phyloP scores from a whole-genome alignment of 1,140 invertebrate species.

The Nasonia longicornis region DNA sequence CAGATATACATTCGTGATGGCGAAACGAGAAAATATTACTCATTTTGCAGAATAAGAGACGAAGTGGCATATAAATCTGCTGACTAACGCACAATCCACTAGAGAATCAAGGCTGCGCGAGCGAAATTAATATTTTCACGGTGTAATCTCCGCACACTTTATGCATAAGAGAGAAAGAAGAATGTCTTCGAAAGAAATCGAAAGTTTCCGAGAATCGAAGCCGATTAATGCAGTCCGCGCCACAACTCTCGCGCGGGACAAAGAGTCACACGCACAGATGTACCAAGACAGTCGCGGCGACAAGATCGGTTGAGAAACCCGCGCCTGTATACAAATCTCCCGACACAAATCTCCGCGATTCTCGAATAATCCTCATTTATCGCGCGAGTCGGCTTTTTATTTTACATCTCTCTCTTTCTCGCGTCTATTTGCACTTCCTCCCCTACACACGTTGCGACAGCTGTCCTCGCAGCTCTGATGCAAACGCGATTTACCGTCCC shows the following conservation, averaged over 20 bases:
- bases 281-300: no score
- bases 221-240: neutral
- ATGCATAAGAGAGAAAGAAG: neutral
- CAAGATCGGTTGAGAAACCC: neutral
- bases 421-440: neutral
- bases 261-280: no score
- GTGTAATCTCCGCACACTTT: neutral
- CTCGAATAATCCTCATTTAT: neutral
- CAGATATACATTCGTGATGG: neutral
- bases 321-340: neutral
- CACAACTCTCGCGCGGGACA: no score
- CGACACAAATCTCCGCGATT: neutral
- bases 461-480: neutral
- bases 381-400: neutral
- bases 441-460: neutral
- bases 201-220: constrained; percentile 5
- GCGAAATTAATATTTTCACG: neutral
- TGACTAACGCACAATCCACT: neutral
- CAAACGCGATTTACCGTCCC: no score
- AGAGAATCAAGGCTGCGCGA: neutral
- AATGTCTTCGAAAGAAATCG: constrained; percentile 5
- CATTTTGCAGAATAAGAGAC: neutral
- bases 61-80: neutral
- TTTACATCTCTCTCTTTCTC: neutral
- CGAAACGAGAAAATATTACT: neutral